These are phyloP conservation scores for Limnothrissa miodon DNA, from an alignment of 2,113 vertebrate genomes.

Conservation along the genomic window DNA sequence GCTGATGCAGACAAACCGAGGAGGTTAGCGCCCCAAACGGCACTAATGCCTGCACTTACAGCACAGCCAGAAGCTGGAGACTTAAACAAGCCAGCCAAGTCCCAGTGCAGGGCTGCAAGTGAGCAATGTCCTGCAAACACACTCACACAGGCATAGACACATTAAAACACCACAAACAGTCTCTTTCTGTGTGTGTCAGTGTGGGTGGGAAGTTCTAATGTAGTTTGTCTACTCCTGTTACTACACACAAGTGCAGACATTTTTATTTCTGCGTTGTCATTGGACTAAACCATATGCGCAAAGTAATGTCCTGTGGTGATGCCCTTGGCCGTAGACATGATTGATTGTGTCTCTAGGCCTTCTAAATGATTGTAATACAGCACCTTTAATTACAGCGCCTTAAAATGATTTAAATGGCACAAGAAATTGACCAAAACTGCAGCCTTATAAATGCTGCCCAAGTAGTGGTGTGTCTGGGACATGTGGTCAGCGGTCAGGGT, in stretches of 20 bases:
- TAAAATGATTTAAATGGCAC: too few relatives aligned
- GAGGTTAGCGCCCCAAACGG: conserved; percentile 58
- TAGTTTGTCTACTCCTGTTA: neutral
- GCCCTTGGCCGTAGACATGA: too few relatives aligned
- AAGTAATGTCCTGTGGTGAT: too few relatives aligned
- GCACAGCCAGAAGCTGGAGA: conserved; percentile 48
- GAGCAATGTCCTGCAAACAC: neutral
- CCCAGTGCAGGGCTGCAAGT: neutral
- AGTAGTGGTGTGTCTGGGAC: too few relatives aligned
- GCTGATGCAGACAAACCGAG: conserved; percentile 50
- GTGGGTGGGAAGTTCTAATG: neutral
- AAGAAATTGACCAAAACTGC: too few relatives aligned
- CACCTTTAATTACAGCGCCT: too few relatives aligned
- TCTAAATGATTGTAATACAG: too few relatives aligned
- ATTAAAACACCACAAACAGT: neutral
- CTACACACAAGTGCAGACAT: neutral
- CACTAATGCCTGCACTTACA: conserved; percentile 61
- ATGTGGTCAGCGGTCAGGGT: too few relatives aligned
- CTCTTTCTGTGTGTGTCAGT: neutral
- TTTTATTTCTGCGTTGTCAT: too few relatives aligned
- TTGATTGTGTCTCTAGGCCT: too few relatives aligned
- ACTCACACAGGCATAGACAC: neutral
- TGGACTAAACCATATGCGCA: too few relatives aligned
- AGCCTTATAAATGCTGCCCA: too few relatives aligned
- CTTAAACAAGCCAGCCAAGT: neutral